Conservation (phyloP, 2,888 invertebrate species). For the Tiphia femorata region DNA sequence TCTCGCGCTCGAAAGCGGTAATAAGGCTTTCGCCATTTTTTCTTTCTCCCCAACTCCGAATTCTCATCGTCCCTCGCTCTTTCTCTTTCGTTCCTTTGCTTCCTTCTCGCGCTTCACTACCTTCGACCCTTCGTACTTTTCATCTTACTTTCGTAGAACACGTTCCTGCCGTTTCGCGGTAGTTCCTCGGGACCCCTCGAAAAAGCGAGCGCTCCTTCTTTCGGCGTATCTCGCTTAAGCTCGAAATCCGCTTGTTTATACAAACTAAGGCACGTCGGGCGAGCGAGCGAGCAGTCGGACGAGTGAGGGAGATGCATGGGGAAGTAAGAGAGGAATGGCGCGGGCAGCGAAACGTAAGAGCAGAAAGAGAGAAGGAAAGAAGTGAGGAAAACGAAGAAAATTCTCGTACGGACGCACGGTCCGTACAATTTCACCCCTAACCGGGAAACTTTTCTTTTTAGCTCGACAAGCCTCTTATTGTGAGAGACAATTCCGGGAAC, state of each 20-base stretch:
- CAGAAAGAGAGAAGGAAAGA: slow-evolving; percentile 10
- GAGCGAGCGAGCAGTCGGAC: slow-evolving; percentile 21
- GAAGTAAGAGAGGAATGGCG: slow-evolving; percentile 13
- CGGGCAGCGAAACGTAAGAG: slow-evolving; percentile 4
- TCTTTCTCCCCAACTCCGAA: slow-evolving; percentile 3
- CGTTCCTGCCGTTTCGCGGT: slow-evolving; percentile 12
- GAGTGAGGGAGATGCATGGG: slow-evolving; percentile 4
- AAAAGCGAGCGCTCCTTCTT: slow-evolving; percentile 31
- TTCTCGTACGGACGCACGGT: slow-evolving; percentile 47
- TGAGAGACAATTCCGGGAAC: slow-evolving; percentile 61
- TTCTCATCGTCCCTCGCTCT: slow-evolving; percentile 7
- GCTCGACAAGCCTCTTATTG: slow-evolving; percentile 63
- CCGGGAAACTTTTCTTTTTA: slow-evolving; percentile 63
- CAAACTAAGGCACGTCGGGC: slow-evolving; percentile 49
- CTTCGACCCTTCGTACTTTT: background rate
- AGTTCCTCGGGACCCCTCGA: slow-evolving; percentile 30
- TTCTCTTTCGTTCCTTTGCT: slow-evolving; percentile 21
- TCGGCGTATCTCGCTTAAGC: slow-evolving; percentile 55
- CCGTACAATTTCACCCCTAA: slow-evolving; percentile 61
- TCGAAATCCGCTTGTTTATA: slow-evolving; percentile 63
- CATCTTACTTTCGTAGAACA: slow-evolving; percentile 16
- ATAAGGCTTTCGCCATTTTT: slow-evolving; percentile 41
- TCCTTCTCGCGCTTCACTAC: no score
- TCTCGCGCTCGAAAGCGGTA: slow-evolving; percentile 47
- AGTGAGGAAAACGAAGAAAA: slow-evolving; percentile 36